Conservation (phyloP, 1,140 invertebrate species). For the Nylanderia fulva region DNA sequence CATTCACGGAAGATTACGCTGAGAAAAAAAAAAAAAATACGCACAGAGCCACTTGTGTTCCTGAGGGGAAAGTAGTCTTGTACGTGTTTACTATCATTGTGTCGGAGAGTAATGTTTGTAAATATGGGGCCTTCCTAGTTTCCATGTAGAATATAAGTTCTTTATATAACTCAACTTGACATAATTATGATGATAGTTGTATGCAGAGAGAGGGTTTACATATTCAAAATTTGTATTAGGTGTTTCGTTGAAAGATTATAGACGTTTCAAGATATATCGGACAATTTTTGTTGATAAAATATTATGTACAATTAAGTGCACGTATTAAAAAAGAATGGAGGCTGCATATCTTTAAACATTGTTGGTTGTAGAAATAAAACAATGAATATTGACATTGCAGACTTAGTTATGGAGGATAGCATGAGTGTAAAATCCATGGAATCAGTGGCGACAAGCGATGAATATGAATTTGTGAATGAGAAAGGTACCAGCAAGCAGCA, state of each 20-base stretch:
- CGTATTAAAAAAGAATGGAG: neutral
- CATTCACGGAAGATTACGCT: conserved; percentile 7
- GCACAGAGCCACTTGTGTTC: conserved; percentile 41
- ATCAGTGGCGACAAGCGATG: conserved; percentile 93
- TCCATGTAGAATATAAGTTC: neutral
- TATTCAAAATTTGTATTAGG: neutral
- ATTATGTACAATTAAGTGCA: neutral
- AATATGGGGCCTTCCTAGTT: conserved; percentile 10
- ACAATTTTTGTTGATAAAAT: neutral
- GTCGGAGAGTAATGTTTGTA: conserved; percentile 35
- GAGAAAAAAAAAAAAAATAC: conserved; percentile 12
- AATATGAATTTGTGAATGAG: conserved; percentile 92
- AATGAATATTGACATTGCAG: conserved; percentile 64
- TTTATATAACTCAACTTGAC: neutral
- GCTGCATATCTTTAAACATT: neutral
- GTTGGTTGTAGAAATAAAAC: neutral
- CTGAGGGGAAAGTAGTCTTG: conserved; percentile 6
- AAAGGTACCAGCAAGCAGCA: conserved; percentile 82
- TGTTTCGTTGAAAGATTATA: neutral
- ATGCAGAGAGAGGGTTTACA: neutral
- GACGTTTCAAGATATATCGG: neutral
- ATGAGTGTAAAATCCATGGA: conserved; percentile 92
- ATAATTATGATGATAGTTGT: neutral
- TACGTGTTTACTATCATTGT: conserved; percentile 25
- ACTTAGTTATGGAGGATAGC: conserved; percentile 91